Evolutionary conservation across 1,140 invertebrate genomes (phyloP).

Genomic region (Calosoma granatense): DNA sequence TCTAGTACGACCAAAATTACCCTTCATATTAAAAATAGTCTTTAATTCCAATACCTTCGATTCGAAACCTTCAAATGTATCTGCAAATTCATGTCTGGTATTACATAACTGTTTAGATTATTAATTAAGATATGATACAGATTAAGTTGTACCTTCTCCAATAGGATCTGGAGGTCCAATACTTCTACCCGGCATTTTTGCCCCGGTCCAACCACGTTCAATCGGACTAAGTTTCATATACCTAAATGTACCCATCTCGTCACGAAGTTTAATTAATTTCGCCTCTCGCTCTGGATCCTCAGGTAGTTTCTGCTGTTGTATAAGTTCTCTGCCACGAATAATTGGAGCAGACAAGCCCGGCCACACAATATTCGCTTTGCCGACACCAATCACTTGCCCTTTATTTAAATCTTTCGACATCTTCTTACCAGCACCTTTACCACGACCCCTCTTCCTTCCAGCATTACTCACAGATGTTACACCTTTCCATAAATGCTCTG

Average conservation of each 20-base stretch:
- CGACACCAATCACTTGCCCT: constrained; percentile 80
- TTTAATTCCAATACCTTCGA: constrained; percentile 75
- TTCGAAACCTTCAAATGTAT: constrained; percentile 81
- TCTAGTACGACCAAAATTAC: constrained; percentile 66
- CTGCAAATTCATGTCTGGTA: constrained; percentile 36
- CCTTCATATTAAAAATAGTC: constrained; percentile 74
- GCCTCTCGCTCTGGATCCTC: constrained; percentile 61
- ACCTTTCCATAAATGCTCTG: constrained; percentile 84
- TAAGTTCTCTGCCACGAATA: constrained; percentile 62
- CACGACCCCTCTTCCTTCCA: constrained; percentile 87
- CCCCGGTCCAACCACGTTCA: constrained; percentile 83
- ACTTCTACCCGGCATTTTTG: constrained; percentile 68
- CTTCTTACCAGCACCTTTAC: constrained; percentile 63
- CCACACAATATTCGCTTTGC: constrained; percentile 75
- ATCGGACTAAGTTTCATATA: constrained; percentile 59
- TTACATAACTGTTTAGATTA: neutral
- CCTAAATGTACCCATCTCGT: constrained; percentile 53
- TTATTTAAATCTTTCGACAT: constrained; percentile 75
- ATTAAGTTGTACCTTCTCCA: constrained; percentile 48
- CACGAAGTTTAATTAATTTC: constrained; percentile 59
- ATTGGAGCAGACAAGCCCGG: constrained; percentile 84
- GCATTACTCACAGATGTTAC: constrained; percentile 93
- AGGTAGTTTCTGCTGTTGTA: constrained; percentile 56
- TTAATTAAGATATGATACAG: too few relatives aligned
- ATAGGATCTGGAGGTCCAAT: constrained; percentile 80